A percentile compares a stretch with the other conserved stretches of the same genome.
These are phyloP conservation scores for Sycophila sp. DNA, from an alignment of 1,140 invertebrate species.

Conservation along the genomic window DNA sequence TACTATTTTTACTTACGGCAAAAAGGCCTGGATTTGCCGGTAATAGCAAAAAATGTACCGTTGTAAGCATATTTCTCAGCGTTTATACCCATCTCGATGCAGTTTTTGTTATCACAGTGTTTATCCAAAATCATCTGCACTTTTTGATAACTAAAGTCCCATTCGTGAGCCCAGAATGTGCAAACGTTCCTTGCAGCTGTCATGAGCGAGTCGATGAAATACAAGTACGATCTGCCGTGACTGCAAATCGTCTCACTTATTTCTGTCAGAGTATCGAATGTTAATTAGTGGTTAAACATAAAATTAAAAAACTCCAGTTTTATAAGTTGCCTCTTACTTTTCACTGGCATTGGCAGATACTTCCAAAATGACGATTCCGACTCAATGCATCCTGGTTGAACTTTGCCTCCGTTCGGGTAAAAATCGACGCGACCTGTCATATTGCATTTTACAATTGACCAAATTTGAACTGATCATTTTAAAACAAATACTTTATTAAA, in stretches of 20 bases:
- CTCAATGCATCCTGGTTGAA: conserved; percentile 5
- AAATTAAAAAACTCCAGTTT: no score
- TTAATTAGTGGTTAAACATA: background rate
- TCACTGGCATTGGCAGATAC: background rate
- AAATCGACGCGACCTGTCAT: conserved; percentile 11
- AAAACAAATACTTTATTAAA: no score
- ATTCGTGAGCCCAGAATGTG: conserved; percentile 65
- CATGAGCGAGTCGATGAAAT: conserved; percentile 69
- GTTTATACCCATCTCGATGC: conserved; percentile 50
- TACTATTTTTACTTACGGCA: conserved; percentile 33
- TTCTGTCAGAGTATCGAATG: conserved; percentile 51
- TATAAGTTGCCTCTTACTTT: background rate
- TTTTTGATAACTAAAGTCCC: conserved; percentile 63
- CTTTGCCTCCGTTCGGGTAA: conserved; percentile 23
- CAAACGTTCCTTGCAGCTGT: conserved; percentile 58
- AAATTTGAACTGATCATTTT: no score
- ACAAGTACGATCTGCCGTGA: conserved; percentile 69
- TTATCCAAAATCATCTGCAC: conserved; percentile 41
- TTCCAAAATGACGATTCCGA: background rate
- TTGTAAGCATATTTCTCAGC: conserved; percentile 33
- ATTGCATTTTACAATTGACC: background rate
- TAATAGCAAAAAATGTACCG: conserved; percentile 39
- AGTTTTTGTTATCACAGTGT: conserved; percentile 40
- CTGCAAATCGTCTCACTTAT: conserved; percentile 69
- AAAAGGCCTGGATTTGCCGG: conserved; percentile 36